phyloP scores from a whole-genome alignment of 2,888 invertebrate species.

The Unio pictorum region DNA sequence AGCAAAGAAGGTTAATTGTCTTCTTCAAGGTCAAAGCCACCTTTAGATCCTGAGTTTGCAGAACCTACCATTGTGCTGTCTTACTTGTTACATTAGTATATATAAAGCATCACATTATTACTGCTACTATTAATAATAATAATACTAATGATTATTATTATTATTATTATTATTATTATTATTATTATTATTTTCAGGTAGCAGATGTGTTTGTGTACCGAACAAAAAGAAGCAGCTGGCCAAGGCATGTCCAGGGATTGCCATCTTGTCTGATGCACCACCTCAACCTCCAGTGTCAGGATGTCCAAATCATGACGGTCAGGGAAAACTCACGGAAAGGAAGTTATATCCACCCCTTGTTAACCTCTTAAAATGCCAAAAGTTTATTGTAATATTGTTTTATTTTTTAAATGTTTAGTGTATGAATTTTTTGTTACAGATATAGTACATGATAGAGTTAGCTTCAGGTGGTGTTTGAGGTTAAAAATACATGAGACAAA shows the following conservation, averaged over 20 bases:
- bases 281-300: conserved; percentile 46
- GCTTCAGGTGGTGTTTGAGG: too few species aligned
- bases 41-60: too few species aligned
- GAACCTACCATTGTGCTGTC: too few species aligned
- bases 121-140: too few species aligned
- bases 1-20: too few species aligned
- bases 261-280: conserved; percentile 52
- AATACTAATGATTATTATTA: too few species aligned
- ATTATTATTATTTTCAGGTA: conserved; percentile 72
- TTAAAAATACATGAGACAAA: too few species aligned
- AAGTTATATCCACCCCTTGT: neutral
- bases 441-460: too few species aligned
- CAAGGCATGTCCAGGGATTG: conserved; percentile 61
- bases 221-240: conserved; percentile 50
- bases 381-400: neutral
- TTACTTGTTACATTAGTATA: too few species aligned
- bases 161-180: conserved; percentile 1
- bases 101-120: too few species aligned
- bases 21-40: too few species aligned
- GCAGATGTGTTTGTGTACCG: conserved; percentile 63
- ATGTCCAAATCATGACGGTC: conserved; percentile 45
- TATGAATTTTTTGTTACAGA: neutral
- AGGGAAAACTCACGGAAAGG: conserved; percentile 40
- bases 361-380: neutral
- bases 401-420: neutral